Percentiles rank a stretch among this genome's conserved stretches.
Conservation (phyloP, 1,140 invertebrate genomes). For the Coenobita brevimanus region DNA sequence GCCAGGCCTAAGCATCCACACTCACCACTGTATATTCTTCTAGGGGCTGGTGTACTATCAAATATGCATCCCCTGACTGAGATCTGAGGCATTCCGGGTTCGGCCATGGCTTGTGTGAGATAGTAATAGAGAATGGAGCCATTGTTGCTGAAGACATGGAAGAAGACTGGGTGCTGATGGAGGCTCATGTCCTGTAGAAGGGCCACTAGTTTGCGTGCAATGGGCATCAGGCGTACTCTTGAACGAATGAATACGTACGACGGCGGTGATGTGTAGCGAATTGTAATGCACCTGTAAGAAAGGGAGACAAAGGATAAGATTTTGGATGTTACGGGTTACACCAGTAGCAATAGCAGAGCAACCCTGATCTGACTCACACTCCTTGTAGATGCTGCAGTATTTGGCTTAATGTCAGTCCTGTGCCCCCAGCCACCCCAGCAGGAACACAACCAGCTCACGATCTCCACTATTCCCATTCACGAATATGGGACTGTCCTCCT, state of each 20-base stretch:
- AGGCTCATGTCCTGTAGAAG: constrained; percentile 79
- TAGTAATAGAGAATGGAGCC: constrained; percentile 82
- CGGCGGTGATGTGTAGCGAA: constrained; percentile 83
- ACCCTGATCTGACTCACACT: constrained; percentile 78
- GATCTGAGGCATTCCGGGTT: constrained; percentile 74
- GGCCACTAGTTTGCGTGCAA: constrained; percentile 81
- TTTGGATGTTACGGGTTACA: background rate
- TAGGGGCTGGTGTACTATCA: constrained; percentile 82
- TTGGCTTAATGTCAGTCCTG: constrained; percentile 84
- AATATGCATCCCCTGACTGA: constrained; percentile 83
- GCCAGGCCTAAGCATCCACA: constrained; percentile 73
- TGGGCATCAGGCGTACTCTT: constrained; percentile 76
- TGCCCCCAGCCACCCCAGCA: constrained; percentile 87
- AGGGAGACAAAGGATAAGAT: background rate
- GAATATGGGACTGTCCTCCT: constrained; percentile 76
- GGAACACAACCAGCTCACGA: constrained; percentile 81
- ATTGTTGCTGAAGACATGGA: constrained; percentile 88
- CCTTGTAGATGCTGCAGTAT: constrained; percentile 85
- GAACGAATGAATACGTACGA: constrained; percentile 80
- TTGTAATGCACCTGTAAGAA: constrained; percentile 78
- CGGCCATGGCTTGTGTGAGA: constrained; percentile 76
- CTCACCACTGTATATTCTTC: constrained; percentile 75
- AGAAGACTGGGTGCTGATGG: constrained; percentile 82
- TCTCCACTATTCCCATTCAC: constrained; percentile 76
- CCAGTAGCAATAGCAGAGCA: no score